These are phyloP conservation scores for Sander lucioperca DNA, from an alignment of 2,113 vertebrate species.

Conservation along the genomic window DNA sequence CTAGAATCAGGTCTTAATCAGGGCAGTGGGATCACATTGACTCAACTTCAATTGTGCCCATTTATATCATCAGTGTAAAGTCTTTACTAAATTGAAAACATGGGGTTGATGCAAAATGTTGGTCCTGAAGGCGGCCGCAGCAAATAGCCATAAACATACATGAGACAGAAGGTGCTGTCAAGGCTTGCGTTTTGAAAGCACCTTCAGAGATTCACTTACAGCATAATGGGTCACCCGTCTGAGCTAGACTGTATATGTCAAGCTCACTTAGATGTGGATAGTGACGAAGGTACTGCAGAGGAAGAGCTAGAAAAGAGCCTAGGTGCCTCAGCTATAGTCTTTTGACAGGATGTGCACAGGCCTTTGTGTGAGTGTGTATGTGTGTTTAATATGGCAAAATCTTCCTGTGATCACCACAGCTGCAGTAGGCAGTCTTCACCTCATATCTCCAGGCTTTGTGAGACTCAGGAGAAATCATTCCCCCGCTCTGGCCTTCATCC, in stretches of 20 bases:
- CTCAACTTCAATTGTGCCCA: background rate
- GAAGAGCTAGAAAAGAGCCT: conserved; percentile 35
- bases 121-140: background rate
- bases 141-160: background rate
- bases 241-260: conserved; percentile 18
- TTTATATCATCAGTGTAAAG: conserved; percentile 4
- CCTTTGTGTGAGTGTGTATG: conserved; percentile 4
- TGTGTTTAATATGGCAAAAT: conserved; percentile 23
- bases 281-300: conserved; percentile 25
- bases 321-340: conserved; percentile 26
- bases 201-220: conserved; percentile 19
- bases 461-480: conserved; percentile 22
- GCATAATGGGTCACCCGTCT: conserved; percentile 1
- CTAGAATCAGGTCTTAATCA: conserved; percentile 1
- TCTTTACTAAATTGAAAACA: background rate
- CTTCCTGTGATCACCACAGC: conserved; percentile 29
- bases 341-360: conserved; percentile 20
- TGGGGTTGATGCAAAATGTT: background rate
- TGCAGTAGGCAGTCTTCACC: conserved; percentile 7
- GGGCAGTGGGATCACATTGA: background rate
- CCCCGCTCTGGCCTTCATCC: background rate
- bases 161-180: background rate
- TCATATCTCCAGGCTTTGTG: conserved; percentile 25
- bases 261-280: conserved; percentile 35
- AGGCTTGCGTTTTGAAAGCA: conserved; percentile 19